Evolutionary conservation across 1,140 invertebrate species (phyloP), one percentile per base, ranked within the genome.

Genomic region (Halictus rubicundus): DNA sequence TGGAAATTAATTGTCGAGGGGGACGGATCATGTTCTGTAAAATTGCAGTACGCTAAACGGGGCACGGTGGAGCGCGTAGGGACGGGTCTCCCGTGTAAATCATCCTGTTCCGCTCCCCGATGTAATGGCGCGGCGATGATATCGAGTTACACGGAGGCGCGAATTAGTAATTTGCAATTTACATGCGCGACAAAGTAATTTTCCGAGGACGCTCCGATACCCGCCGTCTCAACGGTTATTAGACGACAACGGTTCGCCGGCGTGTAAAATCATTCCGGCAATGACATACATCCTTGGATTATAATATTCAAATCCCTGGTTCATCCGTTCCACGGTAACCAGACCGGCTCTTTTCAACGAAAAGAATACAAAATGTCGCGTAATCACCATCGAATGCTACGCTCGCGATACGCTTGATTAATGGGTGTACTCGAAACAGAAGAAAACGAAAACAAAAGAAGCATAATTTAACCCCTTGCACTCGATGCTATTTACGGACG

Each of bases 121-220:
- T 60, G 52, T 68, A 68, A 76, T 68, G 32, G 27, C 42, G 12
- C 54, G 0, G 16, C 46, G n/a, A 77, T 77, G 59, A 49, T 61
- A 70, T 46, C 57, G 37, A 37, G 74, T 61, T 77, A 70, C 74
- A 77, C 16, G 74, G 16, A 49, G 66, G 54, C 74, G 54, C 39
- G 54, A 77, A 77, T 77, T 69, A 61, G 66, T 69, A 77, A 77
- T 77, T 37, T 37, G 66, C 74, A 69, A 77, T 77, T 77, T 77
- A 61, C 66, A 61, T 60, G 32, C 27, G 74, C 42, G 66, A 69
- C 74, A 39, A 70, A 77, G 42, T 49, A 61, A 77, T 61, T 69
- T 76, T 23, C 42, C 7, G 52, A n/a, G 16, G 57, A n/a, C 9
- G 39, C 12, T 21, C 32, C 64, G 65, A 46, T 69, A n/a, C 21